Percentiles rank a stretch among this genome's conserved stretches.
Evolutionary conservation across 1,140 invertebrate species (phyloP).

Genomic region (Globodera ellingtonae): DNA sequence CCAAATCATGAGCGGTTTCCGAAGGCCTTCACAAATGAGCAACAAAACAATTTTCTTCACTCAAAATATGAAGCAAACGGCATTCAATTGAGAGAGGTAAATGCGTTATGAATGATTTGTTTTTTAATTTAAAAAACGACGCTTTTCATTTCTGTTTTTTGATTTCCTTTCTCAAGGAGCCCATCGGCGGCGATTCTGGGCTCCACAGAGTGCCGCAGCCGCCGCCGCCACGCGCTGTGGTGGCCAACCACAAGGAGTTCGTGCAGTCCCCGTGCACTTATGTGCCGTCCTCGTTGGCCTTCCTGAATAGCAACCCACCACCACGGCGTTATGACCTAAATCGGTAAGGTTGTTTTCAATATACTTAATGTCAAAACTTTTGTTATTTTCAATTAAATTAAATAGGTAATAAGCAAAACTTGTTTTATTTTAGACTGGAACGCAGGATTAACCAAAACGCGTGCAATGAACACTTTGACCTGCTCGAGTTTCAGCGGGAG

Average conservation of each 20-base stretch:
- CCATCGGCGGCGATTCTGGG: background rate
- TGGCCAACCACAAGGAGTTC: slow-evolving; percentile 7
- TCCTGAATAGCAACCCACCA: slow-evolving; percentile 14
- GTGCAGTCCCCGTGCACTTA: background rate
- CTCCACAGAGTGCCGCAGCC: background rate
- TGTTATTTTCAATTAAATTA: background rate
- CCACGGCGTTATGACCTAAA: slow-evolving; percentile 27
- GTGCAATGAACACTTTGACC: slow-evolving; percentile 34
- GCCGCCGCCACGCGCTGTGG: background rate
- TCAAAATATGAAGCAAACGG: background rate
- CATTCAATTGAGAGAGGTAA: background rate
- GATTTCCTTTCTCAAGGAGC: background rate
- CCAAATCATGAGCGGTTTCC: background rate
- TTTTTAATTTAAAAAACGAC: background rate
- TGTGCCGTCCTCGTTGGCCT: slow-evolving; percentile 15
- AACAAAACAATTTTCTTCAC: background rate
- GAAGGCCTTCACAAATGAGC: background rate
- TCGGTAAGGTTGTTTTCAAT: background rate
- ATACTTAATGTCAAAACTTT: too few relatives aligned
- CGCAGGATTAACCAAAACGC: background rate
- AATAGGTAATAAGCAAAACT: too few relatives aligned
- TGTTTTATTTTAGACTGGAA: background rate
- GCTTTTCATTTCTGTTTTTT: background rate
- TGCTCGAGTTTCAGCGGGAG: slow-evolving; percentile 30
- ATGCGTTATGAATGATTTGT: background rate